Evolutionary conservation across 2,888 invertebrate species (phyloP).

Genomic region (Rhamphomyia laevipes): DNA sequence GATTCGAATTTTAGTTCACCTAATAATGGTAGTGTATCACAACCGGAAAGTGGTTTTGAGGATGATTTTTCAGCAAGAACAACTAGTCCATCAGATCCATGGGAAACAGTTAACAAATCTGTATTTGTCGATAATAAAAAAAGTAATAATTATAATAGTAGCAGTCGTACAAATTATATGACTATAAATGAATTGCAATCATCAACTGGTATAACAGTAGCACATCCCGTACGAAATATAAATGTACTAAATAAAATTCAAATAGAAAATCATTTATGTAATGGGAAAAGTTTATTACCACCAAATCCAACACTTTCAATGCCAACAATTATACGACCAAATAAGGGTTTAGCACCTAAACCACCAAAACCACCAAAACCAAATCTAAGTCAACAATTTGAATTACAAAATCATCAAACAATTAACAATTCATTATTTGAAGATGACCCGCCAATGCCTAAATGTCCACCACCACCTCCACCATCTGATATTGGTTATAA

Average conservation of each 20-base stretch:
- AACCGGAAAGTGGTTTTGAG: slow-evolving; percentile 70
- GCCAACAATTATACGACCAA: slow-evolving; percentile 61
- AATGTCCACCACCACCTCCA: slow-evolving; percentile 64
- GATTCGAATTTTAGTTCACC: slow-evolving; percentile 51
- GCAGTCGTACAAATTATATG: slow-evolving; percentile 9
- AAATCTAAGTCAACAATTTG: slow-evolving; percentile 6
- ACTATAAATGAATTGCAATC: slow-evolving; percentile 37
- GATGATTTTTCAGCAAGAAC: slow-evolving; percentile 51
- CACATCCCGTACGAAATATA: slow-evolving; percentile 28
- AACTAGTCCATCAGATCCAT: slow-evolving; percentile 31
- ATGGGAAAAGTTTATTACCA: slow-evolving; percentile 39
- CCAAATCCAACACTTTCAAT: slow-evolving; percentile 39
- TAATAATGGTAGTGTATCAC: slow-evolving; percentile 50
- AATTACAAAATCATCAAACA: not conserved
- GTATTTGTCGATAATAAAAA: slow-evolving; percentile 10
- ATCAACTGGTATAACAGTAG: slow-evolving; percentile 25
- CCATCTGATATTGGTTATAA: slow-evolving; percentile 37
- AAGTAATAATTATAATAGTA: slow-evolving; percentile 24
- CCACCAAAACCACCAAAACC: slow-evolving; percentile 19
- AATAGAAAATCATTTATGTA: slow-evolving; percentile 48
- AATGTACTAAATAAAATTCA: slow-evolving; percentile 9
- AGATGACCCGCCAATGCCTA: slow-evolving; percentile 59
- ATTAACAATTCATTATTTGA: not conserved
- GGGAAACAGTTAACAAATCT: slow-evolving; percentile 29
- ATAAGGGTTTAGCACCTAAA: slow-evolving; percentile 30